phyloP scores from a whole-genome alignment of 37 sponge, comb jelly and placozoan species.

The Beroe forskalii region DNA sequence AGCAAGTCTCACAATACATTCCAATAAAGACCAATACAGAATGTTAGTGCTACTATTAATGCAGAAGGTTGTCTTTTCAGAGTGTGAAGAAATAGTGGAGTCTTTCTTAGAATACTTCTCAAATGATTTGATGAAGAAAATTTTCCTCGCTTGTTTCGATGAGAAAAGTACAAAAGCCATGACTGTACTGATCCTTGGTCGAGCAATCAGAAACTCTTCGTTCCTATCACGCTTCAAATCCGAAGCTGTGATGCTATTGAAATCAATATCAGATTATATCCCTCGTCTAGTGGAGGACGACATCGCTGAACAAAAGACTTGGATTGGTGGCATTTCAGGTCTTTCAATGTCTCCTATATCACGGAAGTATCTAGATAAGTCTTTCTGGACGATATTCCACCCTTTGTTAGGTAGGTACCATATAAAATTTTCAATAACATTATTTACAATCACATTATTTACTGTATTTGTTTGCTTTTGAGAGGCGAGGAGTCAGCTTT shows the following conservation, averaged over 20 bases:
- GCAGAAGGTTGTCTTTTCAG: constrained; percentile 16
- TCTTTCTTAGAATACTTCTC: constrained; percentile 7
- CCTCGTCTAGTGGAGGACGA: constrained; percentile 19
- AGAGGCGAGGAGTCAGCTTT: too few relatives aligned
- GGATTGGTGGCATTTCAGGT: constrained; percentile 36
- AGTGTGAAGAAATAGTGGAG: not conserved
- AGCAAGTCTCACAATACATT: not conserved
- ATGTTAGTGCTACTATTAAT: constrained; percentile 10
- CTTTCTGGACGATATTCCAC: constrained; percentile 40
- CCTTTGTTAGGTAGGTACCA: constrained; percentile 31
- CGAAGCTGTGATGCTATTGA: not conserved
- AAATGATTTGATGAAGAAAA: not conserved
- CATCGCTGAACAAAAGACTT: constrained; percentile 46
- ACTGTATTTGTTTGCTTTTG: too few relatives aligned
- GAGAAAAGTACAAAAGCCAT: constrained; percentile 24
- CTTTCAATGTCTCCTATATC: constrained; percentile 35
- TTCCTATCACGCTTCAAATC: not conserved
- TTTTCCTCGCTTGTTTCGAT: not conserved
- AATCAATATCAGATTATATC: not conserved
- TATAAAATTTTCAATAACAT: too few relatives aligned
- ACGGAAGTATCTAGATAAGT: not conserved
- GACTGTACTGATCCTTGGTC: constrained; percentile 16
- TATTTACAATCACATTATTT: too few relatives aligned
- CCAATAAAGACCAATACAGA: constrained; percentile 13
- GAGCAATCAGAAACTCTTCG: not conserved